phyloP scores from a whole-genome alignment of 2,113 vertebrate species.

The Poeciliopsis prolifica region DNA sequence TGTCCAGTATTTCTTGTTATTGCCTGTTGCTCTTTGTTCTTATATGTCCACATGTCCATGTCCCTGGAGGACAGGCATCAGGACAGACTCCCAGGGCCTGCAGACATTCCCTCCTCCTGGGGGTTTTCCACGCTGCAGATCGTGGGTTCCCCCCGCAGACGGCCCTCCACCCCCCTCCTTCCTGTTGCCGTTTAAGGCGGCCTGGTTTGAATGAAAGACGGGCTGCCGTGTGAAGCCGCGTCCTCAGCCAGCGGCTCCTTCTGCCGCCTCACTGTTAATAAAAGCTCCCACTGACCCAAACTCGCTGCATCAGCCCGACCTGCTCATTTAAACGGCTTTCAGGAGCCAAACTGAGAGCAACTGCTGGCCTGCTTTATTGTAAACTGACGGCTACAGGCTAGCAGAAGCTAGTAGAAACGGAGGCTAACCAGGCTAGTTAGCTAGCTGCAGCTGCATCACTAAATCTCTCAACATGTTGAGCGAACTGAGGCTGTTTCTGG shows the following conservation, averaged over 20 bases:
- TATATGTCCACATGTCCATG: no score
- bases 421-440: conserved; percentile 41
- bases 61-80: no score
- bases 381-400: background rate
- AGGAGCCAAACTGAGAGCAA: background rate
- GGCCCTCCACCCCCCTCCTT: conserved; percentile 60
- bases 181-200: conserved; percentile 69
- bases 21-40: no score
- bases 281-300: background rate
- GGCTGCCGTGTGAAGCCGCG: background rate
- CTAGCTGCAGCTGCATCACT: conserved; percentile 23
- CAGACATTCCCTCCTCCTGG: no score
- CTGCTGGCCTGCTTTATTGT: background rate
- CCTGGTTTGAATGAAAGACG: conserved; percentile 70
- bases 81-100: no score
- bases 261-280: background rate
- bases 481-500: background rate
- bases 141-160: background rate
- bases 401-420: background rate
- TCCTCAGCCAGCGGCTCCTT: background rate
- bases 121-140: background rate
- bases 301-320: background rate
- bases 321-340: background rate
- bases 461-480: background rate
- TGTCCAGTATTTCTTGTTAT: no score